These are phyloP conservation scores for Drosophila fulvimacula DNA, from an alignment of 2,888 invertebrate genomes.

Conservation along the genomic window DNA sequence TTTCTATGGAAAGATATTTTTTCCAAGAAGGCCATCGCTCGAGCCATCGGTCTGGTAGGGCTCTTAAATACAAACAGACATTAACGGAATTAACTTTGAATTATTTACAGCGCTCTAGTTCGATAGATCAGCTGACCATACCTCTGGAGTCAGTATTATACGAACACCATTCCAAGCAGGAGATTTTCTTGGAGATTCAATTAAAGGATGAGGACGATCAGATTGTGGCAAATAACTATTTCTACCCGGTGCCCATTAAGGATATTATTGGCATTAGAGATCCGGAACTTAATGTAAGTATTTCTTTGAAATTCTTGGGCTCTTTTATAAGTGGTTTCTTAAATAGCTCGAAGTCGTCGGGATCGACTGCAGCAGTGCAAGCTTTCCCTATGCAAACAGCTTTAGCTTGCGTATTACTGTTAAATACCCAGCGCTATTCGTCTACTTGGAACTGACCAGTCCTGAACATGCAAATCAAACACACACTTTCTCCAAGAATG, in stretches of 20 bases:
- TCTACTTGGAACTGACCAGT: conserved; percentile 81
- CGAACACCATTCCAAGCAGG: conserved; percentile 37
- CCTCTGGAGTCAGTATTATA: conserved; percentile 53
- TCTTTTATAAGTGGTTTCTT: too few relatives aligned
- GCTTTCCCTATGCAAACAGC: conserved; percentile 44
- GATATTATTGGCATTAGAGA: conserved; percentile 85
- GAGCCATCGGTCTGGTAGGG: conserved; percentile 72
- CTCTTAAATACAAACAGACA: not conserved
- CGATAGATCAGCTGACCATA: conserved; percentile 61
- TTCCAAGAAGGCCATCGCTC: conserved; percentile 70
- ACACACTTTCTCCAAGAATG: conserved; percentile 82
- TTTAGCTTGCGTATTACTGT: conserved; percentile 74
- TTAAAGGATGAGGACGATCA: conserved; percentile 73
- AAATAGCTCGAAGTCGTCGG: conserved; percentile 50
- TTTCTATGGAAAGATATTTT: conserved; percentile 87
- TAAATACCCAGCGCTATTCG: conserved; percentile 81
- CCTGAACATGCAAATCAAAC: conserved; percentile 36
- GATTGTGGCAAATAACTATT: conserved; percentile 87
- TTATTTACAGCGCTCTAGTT: conserved; percentile 72
- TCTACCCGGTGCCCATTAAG: conserved; percentile 88
- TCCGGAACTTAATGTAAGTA: conserved; percentile 86
- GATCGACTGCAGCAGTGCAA: conserved; percentile 39
- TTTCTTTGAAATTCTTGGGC: not conserved
- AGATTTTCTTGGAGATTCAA: conserved; percentile 83
- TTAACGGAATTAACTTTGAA: not conserved